Conservation (phyloP, 2,113 vertebrate genomes). For the Psephotus haematonotus region DNA sequence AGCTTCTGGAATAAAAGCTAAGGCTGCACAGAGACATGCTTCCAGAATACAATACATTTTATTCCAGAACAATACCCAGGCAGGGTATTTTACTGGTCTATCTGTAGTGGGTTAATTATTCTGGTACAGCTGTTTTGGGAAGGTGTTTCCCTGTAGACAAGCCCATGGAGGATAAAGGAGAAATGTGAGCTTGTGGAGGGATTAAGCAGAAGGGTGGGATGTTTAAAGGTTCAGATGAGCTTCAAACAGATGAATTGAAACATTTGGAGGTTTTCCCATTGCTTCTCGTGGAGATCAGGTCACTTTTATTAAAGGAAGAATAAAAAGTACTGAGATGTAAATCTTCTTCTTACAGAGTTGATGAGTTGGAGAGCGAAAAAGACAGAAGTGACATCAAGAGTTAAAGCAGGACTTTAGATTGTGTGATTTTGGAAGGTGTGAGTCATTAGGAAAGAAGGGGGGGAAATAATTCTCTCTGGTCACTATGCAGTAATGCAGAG, state of each 20-base stretch:
- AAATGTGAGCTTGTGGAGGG: conserved; percentile 32
- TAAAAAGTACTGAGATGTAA: background rate
- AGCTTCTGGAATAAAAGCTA: background rate
- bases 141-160: conserved; percentile 36
- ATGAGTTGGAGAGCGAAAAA: background rate
- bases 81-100: background rate
- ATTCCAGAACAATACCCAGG: background rate
- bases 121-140: conserved; percentile 19
- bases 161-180: background rate
- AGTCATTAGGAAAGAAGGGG: conserved; percentile 46
- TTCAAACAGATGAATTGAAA: conserved; percentile 31
- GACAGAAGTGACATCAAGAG: background rate
- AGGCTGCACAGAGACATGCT: background rate
- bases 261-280: background rate
- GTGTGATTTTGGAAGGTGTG: conserved; percentile 58
- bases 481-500: conserved; percentile 43
- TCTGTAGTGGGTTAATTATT: conserved; percentile 18
- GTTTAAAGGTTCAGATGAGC: conserved; percentile 26
- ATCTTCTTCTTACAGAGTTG: background rate
- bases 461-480: conserved; percentile 16
- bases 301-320: background rate
- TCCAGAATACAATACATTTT: background rate
- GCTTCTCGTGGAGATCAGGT: background rate
- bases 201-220: conserved; percentile 14
- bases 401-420: conserved; percentile 29